Base-by-base conservation (phyloP, 2,113 vertebrate genomes). In the Trogon surrucura region DNA sequence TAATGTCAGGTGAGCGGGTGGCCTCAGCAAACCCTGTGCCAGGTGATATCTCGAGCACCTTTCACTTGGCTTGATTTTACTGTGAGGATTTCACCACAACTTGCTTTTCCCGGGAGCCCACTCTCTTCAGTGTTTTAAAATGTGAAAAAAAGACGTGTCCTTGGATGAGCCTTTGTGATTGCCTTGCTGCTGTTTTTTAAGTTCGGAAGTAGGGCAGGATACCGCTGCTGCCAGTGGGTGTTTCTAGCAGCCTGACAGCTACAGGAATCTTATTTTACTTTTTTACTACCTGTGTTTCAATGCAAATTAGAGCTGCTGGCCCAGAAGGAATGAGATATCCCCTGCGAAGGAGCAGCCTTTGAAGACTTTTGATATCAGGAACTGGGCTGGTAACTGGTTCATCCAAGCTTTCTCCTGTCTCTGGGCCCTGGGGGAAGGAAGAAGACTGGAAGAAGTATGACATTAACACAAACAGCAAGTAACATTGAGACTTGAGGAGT, bases 181-280 rank as follows among this genome's bases (percentile, higher is more conserved):
- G 10, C 41, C 41, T 41, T 41, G 41, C 41, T 2, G 1, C 36
- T 58, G 61, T 11, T 60, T 48, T 69, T 50, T 5, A 16, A 45
- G 36, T 18, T 22, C 54, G n/a, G 25, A 74, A 54, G 7, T 21
- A 65, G 72, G 91, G 9, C 61, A 54, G 61, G 27, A 27, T 30
- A 5, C 45, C 0, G 2, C 1, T 30, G 18, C 38, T 50, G 57
- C 69, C 2, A 0, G 22, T 6, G 62, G 66, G 17, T 26, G 15
- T 53, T 87, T 44, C 5, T 4, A 53, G 30, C 38, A 14, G 8
- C 27, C 50, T 71, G 67, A 38, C 45, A 70, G 71, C 62, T 61
- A 5, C n/a, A 45, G 13, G 50, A 45, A 2, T 10, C 41, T 41
- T 41, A 41, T 41, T 41, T 41, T 41, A 41, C 54, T 44, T 53